A percentile compares a stretch with the other conserved stretches of the same genome.
phyloP scores from a whole-genome alignment of 1,140 invertebrate genomes.

The Tetragonula clypearis region DNA sequence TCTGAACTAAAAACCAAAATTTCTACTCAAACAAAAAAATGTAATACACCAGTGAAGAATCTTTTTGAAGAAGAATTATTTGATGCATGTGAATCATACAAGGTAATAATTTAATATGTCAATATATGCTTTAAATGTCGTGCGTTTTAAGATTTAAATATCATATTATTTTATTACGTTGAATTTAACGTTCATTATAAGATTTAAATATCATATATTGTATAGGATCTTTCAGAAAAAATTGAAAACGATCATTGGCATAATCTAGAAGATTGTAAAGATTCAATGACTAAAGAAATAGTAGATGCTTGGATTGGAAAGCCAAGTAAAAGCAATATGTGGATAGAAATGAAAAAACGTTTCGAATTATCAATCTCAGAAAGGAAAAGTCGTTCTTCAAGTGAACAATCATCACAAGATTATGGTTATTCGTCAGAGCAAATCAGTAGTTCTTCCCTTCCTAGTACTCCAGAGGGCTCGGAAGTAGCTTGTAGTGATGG shows the following conservation, averaged over 20 bases:
- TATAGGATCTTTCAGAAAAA: constrained; percentile 63
- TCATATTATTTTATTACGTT: background rate
- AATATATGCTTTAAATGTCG: background rate
- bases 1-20: constrained; percentile 50
- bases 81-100: constrained; percentile 60
- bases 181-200: constrained; percentile 10
- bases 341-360: constrained; percentile 77
- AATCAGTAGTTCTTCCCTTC: constrained; percentile 87
- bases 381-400: constrained; percentile 81
- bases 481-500: constrained; percentile 92
- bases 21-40: constrained; percentile 45
- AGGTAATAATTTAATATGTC: constrained; percentile 55
- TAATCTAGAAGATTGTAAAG: constrained; percentile 59
- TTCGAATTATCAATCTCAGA: constrained; percentile 73
- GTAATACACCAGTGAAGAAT: constrained; percentile 26
- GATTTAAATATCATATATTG: constrained; percentile 15
- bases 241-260: constrained; percentile 53
- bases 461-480: constrained; percentile 91
- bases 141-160: constrained; percentile 17
- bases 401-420: constrained; percentile 88
- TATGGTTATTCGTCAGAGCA: constrained; percentile 92
- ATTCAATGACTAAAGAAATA: constrained; percentile 66
- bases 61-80: constrained; percentile 61
- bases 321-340: constrained; percentile 69
- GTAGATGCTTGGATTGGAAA: constrained; percentile 74